phyloP scores from a whole-genome alignment of 1,140 invertebrate genomes.

The Latrodectus geometricus region DNA sequence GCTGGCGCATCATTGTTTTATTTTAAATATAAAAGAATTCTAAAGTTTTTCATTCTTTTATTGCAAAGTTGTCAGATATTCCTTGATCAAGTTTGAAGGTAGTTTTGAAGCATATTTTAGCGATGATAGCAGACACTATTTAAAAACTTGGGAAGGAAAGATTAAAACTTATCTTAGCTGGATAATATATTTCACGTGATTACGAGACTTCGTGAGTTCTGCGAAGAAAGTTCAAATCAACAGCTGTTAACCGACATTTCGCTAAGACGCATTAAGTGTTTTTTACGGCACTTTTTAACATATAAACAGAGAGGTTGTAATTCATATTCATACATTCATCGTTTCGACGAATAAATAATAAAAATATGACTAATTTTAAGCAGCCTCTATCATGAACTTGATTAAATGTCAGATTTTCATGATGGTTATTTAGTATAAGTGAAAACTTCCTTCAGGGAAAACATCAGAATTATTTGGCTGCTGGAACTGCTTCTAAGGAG shows the following conservation, averaged over 20 bases:
- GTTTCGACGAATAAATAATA: background rate
- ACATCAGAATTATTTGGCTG: background rate
- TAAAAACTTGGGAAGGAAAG: conserved; percentile 25
- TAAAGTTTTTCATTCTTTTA: too few relatives aligned
- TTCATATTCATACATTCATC: background rate
- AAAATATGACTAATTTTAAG: background rate
- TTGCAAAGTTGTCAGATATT: too few relatives aligned
- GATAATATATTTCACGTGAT: conserved; percentile 11
- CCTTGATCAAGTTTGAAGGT: too few relatives aligned
- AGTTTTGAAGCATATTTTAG: background rate
- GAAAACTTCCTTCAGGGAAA: background rate
- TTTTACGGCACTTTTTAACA: background rate
- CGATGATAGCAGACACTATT: background rate
- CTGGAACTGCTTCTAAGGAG: background rate
- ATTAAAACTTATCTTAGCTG: conserved; percentile 34
- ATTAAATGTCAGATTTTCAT: background rate
- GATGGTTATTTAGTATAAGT: background rate
- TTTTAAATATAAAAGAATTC: too few relatives aligned
- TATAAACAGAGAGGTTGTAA: background rate
- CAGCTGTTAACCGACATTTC: conserved; percentile 29
- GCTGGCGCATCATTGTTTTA: too few relatives aligned
- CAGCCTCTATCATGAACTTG: background rate
- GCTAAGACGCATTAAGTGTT: conserved; percentile 16
- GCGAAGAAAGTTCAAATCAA: background rate
- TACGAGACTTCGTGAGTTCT: background rate